phyloP scores from a whole-genome alignment of 2,888 invertebrate genomes.

The Orthonychiurus folsomi region DNA sequence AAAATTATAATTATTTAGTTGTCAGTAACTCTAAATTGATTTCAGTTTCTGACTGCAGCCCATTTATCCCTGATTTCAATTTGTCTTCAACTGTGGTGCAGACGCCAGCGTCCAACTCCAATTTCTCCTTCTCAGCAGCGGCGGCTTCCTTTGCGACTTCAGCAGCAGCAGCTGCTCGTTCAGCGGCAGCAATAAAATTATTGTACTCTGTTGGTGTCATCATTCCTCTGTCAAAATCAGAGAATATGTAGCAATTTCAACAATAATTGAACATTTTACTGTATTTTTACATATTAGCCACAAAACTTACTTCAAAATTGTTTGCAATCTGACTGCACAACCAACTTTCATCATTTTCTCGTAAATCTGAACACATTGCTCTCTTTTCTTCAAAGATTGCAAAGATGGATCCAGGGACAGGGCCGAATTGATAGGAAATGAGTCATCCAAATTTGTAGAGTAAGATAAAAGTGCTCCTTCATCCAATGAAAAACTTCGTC shows the following conservation, averaged over 20 bases:
- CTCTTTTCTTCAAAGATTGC: conserved; percentile 27
- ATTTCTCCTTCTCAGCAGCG: conserved; percentile 6
- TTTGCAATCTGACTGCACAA: conserved; percentile 35
- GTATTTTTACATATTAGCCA: neutral
- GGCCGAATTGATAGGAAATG: neutral
- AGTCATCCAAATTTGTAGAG: conserved; percentile 4
- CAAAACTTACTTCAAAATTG: conserved; percentile 33
- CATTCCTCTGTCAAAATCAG: conserved; percentile 28
- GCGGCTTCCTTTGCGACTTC: conserved; percentile 16
- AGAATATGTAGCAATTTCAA: neutral
- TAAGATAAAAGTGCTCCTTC: conserved; percentile 24
- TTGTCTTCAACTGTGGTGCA: conserved; percentile 9
- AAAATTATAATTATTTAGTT: too few species aligned
- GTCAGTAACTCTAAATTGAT: too few species aligned
- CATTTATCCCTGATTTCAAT: neutral
- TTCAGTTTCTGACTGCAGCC: neutral
- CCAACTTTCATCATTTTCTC: conserved; percentile 38
- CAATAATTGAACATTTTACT: neutral
- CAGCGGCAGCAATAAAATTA: conserved; percentile 32
- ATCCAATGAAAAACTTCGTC: conserved; percentile 32
- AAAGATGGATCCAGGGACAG: neutral
- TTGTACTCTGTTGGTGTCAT: conserved; percentile 38
- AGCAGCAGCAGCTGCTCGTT: conserved; percentile 8
- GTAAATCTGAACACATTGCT: conserved; percentile 37
- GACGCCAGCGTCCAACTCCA: conserved; percentile 10